Percentiles rank a stretch among this genome's conserved stretches.
Evolutionary conservation across 2,797 vertebrate genomes (phyloP).

Genomic region (Graptemys geographica): DNA sequence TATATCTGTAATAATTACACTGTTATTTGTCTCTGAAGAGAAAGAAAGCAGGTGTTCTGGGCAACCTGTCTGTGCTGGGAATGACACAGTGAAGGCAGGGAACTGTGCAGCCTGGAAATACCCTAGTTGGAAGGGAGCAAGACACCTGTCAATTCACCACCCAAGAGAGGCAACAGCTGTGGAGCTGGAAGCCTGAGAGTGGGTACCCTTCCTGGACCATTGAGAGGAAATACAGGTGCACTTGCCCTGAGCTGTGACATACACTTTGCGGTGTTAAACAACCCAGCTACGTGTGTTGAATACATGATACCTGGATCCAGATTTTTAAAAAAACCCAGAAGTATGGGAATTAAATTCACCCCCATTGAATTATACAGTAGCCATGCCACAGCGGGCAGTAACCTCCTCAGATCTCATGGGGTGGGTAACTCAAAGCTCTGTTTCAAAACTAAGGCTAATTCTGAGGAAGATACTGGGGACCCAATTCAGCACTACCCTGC

Average conservation of each 20-base stretch:
- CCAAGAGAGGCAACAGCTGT: not conserved
- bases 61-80: not conserved
- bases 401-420: not conserved
- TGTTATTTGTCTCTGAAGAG: not conserved
- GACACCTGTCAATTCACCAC: not conserved
- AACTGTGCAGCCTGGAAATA: not conserved
- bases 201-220: too few relatives aligned
- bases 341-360: not conserved
- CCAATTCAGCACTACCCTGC: not conserved
- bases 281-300: not conserved
- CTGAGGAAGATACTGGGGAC: not conserved
- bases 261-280: not conserved
- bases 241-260: too few relatives aligned
- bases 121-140: not conserved
- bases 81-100: not conserved
- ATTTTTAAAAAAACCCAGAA: not conserved
- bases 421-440: not conserved
- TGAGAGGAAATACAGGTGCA: too few relatives aligned
- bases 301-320: not conserved
- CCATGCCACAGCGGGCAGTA: not conserved
- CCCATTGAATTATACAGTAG: not conserved
- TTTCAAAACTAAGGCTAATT: constrained; percentile 19
- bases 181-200: too few relatives aligned
- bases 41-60: not conserved
- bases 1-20: not conserved